phyloP scores from a whole-genome alignment of 2,888 invertebrate species.

The Drosophila antonietae region DNA sequence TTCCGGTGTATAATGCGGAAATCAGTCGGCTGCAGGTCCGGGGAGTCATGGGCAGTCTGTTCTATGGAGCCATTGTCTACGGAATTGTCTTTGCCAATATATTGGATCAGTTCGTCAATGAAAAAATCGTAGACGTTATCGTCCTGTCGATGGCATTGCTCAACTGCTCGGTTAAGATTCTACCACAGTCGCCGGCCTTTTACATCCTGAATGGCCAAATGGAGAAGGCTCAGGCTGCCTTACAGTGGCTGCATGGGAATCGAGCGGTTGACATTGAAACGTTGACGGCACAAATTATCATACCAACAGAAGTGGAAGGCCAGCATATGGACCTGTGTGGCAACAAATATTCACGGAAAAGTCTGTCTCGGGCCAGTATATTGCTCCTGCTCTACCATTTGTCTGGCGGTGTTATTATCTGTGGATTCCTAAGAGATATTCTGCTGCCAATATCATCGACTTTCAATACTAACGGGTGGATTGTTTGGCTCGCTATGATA shows the following conservation, averaged over 20 bases:
- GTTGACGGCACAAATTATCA: background rate
- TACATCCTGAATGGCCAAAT: background rate
- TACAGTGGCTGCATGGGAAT: conserved; percentile 27
- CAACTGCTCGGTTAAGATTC: background rate
- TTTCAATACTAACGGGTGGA: accelerated
- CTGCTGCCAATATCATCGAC: background rate
- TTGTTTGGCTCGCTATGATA: background rate
- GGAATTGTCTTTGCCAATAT: conserved; percentile 32
- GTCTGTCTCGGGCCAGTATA: background rate
- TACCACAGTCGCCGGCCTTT: conserved; percentile 43
- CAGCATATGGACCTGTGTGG: too few species aligned
- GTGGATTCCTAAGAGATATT: background rate
- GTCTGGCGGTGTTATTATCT: conserved; percentile 9
- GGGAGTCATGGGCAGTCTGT: conserved; percentile 30
- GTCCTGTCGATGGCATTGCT: background rate
- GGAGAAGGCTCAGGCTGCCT: background rate
- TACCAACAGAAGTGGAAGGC: too few species aligned
- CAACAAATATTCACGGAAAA: background rate
- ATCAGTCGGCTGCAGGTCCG: conserved; percentile 25
- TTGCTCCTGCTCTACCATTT: conserved; percentile 13
- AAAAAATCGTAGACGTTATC: background rate
- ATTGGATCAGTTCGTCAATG: background rate
- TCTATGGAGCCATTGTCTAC: conserved; percentile 19
- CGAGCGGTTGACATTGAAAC: conserved; percentile 2
- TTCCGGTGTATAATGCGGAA: conserved; percentile 50